phyloP scores from a whole-genome alignment of 2,888 invertebrate species.

The Onthophagus sagittarius region DNA sequence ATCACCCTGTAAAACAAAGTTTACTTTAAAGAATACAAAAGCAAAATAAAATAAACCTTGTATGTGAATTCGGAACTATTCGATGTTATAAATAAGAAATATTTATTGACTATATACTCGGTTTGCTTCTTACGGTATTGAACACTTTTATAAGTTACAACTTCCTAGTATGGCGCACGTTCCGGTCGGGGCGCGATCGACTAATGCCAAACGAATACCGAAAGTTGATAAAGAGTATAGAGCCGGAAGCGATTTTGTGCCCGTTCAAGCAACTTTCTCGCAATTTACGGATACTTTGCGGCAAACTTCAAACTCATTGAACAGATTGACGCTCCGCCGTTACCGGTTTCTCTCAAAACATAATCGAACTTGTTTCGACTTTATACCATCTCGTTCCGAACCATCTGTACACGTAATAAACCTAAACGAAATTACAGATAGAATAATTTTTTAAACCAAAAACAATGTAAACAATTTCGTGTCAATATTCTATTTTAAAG shows the following conservation, averaged over 20 bases:
- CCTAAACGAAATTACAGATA: too few relatives aligned
- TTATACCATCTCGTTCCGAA: neutral
- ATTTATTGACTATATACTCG: neutral
- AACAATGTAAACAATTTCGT: slow-evolving; percentile 24
- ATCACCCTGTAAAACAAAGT: too few relatives aligned
- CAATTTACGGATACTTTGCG: neutral
- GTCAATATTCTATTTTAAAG: neutral
- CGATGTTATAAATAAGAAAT: neutral
- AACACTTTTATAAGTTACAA: neutral
- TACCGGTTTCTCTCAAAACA: neutral
- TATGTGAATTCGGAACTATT: neutral
- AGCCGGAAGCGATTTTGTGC: neutral
- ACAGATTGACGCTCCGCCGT: neutral
- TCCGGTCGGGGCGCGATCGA: neutral
- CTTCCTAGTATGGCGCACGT: neutral
- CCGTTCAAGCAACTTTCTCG: neutral
- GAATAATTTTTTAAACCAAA: slow-evolving; percentile 25
- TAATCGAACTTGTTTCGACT: neutral
- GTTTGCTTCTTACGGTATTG: neutral
- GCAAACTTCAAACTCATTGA: neutral
- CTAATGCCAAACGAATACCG: neutral
- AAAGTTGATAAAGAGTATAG: neutral
- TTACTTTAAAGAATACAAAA: too few relatives aligned
- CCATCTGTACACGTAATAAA: too few relatives aligned
- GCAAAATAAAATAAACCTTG: neutral